Conservation (phyloP, 2,797 vertebrate species). For the Molossus molossus region DNA sequence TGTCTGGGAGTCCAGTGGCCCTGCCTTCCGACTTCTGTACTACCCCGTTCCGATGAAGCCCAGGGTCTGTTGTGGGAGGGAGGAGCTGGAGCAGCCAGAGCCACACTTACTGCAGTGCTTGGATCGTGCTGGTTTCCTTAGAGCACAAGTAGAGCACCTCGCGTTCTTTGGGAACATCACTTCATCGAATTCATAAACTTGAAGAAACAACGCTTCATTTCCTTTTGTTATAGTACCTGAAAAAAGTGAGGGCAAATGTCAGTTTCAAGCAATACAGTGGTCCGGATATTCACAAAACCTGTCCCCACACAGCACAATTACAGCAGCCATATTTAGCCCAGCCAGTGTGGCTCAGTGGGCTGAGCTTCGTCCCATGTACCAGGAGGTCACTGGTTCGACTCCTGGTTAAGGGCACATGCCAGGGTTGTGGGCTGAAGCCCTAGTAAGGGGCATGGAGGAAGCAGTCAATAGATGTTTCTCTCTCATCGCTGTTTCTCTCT, state of each 20-base stretch:
- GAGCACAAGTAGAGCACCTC: constrained; percentile 92
- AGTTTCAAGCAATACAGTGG: background rate
- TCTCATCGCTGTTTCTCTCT: too few relatives aligned
- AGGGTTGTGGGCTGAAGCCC: too few relatives aligned
- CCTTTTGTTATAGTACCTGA: constrained; percentile 94
- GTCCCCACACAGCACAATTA: background rate
- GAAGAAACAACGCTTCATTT: constrained; percentile 89
- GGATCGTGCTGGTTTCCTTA: constrained; percentile 96
- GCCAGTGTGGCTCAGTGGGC: too few relatives aligned
- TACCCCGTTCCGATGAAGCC: fast-evolving
- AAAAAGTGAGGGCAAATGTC: background rate
- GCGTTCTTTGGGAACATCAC: constrained; percentile 92
- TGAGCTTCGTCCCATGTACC: too few relatives aligned
- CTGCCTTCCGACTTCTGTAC: background rate
- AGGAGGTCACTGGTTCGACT: too few relatives aligned
- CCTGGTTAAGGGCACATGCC: too few relatives aligned
- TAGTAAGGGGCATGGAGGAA: too few relatives aligned
- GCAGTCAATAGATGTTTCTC: too few relatives aligned
- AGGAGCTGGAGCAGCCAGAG: fast-evolving
- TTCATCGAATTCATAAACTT: constrained; percentile 93
- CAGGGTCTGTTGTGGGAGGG: fast-evolving
- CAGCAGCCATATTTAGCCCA: background rate
- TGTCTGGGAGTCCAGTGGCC: background rate
- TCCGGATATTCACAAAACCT: background rate
- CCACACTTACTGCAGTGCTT: constrained; percentile 96